A percentile compares a stretch with the other conserved stretches of the same genome.
Evolutionary conservation across 2,797 vertebrate species (phyloP).

Genomic region (Myotis vivesi): DNA sequence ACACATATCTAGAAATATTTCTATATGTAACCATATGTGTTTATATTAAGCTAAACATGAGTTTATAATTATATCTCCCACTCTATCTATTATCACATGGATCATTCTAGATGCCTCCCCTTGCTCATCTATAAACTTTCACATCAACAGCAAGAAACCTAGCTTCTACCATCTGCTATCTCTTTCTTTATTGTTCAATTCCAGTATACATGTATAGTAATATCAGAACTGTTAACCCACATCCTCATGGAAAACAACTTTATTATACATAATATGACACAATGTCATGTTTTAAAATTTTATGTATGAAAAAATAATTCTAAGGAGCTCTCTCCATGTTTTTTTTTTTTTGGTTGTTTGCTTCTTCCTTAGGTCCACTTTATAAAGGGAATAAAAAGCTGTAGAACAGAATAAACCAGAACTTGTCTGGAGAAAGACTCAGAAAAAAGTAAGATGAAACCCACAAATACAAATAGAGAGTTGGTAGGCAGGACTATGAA

Average conservation of each 20-base stretch:
- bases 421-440: conserved; percentile 42
- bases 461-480: neutral
- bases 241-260: neutral
- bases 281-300: conserved; percentile 67
- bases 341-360: neutral
- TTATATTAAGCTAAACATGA: neutral
- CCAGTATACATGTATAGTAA: neutral
- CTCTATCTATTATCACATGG: neutral
- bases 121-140: neutral
- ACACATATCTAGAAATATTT: neutral
- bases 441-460: neutral
- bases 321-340: neutral
- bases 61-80: neutral
- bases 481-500: neutral
- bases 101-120: neutral
- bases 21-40: neutral
- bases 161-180: neutral
- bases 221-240: neutral
- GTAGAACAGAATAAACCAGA: conserved; percentile 47
- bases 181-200: neutral
- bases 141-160: neutral
- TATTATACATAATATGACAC: neutral
- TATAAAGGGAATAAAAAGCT: conserved; percentile 65
- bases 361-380: conserved; percentile 34
- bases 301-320: conserved; percentile 61